phyloP scores from a whole-genome alignment of 1,140 invertebrate genomes.

The Ostrea denselamellosa region DNA sequence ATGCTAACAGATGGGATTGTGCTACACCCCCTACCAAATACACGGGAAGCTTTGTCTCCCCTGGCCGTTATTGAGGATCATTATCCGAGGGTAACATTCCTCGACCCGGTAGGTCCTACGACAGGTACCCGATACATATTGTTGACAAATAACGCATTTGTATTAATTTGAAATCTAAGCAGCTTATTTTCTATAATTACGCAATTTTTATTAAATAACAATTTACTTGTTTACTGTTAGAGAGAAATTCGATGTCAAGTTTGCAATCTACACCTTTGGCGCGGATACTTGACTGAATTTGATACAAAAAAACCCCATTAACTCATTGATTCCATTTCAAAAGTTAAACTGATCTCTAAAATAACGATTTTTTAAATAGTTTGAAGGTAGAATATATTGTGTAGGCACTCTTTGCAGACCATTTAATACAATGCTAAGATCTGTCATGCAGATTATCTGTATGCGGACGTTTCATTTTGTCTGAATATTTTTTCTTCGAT shows the following conservation, averaged over 20 bases:
- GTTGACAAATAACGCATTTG: slow-evolving; percentile 24
- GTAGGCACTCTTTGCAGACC: no score
- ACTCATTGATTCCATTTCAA: not conserved
- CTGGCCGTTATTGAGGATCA: not conserved
- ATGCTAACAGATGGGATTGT: not conserved
- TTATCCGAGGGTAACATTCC: slow-evolving; percentile 11
- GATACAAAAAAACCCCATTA: not conserved
- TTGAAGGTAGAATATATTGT: no score
- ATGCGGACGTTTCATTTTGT: no score
- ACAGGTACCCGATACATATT: slow-evolving; percentile 25
- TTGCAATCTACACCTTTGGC: not conserved
- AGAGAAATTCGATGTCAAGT: not conserved
- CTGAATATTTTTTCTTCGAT: no score
- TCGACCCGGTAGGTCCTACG: not conserved
- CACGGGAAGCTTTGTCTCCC: not conserved
- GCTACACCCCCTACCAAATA: not conserved
- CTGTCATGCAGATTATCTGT: no score
- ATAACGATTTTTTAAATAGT: not conserved
- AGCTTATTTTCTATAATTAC: slow-evolving; percentile 15
- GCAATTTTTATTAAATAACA: slow-evolving; percentile 27
- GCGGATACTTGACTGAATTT: not conserved
- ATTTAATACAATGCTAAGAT: no score
- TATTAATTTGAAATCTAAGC: slow-evolving; percentile 12
- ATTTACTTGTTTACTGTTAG: slow-evolving; percentile 17
- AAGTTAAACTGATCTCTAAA: not conserved